Evolutionary conservation across 2,113 vertebrate genomes (phyloP).

Genomic region (Chrysochloris asiatica): DNA sequence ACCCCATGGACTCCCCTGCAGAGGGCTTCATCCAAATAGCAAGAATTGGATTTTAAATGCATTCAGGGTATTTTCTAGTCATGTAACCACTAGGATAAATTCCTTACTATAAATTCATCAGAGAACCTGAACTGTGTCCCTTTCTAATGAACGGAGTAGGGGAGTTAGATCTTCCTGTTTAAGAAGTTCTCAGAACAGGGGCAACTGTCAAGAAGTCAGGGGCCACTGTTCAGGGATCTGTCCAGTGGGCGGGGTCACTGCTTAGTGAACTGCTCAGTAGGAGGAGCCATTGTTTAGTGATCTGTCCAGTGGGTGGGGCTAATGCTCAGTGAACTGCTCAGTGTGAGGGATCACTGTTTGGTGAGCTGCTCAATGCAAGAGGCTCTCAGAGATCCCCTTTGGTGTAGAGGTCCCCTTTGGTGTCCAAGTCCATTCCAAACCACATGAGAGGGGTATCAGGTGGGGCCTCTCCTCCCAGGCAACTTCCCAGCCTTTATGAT

Average conservation of each 20-base stretch:
- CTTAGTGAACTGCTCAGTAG: no score
- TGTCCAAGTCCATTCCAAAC: not conserved
- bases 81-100: not conserved
- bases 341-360: not conserved
- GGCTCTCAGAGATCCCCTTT: not conserved
- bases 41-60: constrained; percentile 27
- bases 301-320: not conserved
- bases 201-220: not conserved
- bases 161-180: not conserved
- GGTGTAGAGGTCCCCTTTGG: no score
- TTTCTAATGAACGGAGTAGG: not conserved
- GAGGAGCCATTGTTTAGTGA: no score
- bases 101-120: not conserved
- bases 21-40: not conserved
- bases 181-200: constrained; percentile 30
- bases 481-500: no score
- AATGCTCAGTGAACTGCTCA: not conserved
- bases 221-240: no score
- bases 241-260: not conserved
- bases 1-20: not conserved
- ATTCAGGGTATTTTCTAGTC: not conserved
- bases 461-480: not conserved
- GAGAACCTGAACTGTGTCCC: not conserved
- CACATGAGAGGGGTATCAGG: not conserved
- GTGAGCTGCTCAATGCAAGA: no score